Base-by-base conservation (phyloP, 37 sponge, comb jelly and placozoan genomes). In the Tethya wilhelma region DNA sequence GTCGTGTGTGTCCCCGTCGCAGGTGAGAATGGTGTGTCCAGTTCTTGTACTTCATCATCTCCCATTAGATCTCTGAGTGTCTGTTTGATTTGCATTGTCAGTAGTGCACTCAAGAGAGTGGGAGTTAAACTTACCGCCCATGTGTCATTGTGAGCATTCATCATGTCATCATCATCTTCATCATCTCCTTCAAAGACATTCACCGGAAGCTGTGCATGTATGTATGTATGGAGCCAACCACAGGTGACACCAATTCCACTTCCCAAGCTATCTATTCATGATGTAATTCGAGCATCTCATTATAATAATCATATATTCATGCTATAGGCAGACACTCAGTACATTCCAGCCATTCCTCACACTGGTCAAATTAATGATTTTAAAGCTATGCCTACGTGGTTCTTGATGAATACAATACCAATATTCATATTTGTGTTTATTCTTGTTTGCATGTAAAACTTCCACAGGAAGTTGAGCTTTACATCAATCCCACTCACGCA, bases 11-110 rank as follows among this genome's bases (percentile, higher is more conserved):
- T 20, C 67, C 31, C 12, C 44, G 44, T 14, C 32, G 49, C 44
- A 20, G 38, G 19, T 30, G 56, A 30, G 0, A 17, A n/a, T 23
- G 8, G 29, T 14, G 28, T 19, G 17, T 59, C 62, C 38, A 81
- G 32, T 32, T 74, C 38, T 49, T 75, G 53, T 4, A 81, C 42
- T 46, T 80, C 82, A 0, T 65, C 42, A 8, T 81, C 68, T 2
- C 70, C 82, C 76, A 87, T 87, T 31, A 89, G 31, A 45, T 82
- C 89, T 64, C 78, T 79, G 5, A 83, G 67, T 12, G 89, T 89
- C 89, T 82, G 36, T 0, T 34, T 1, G 42, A 30, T 33, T 7
- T n/a, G n/a, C n/a, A n/a, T n/a, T n/a, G n/a, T 23, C 23, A 58
- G 9, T 2, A 30, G 12, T 26, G 12, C n/a, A 44, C 7, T 19